Evolutionary conservation across 2,888 invertebrate species (phyloP).

Genomic region (Polyommatus iphigenia): DNA sequence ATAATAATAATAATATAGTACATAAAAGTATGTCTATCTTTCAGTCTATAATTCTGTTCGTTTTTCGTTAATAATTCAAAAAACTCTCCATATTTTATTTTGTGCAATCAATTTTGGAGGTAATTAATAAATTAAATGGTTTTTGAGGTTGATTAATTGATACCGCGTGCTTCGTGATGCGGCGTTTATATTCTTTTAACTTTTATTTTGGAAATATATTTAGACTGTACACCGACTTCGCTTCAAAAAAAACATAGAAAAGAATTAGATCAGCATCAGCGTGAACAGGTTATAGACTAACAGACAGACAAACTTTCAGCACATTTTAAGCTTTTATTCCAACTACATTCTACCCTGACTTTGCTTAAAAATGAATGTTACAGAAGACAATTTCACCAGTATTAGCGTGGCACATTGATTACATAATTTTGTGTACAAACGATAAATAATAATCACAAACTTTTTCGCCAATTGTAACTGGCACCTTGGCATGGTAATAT

Average conservation of each 20-base stretch:
- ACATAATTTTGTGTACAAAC: too few relatives aligned
- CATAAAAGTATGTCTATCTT: too few relatives aligned
- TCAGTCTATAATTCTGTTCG: too few relatives aligned
- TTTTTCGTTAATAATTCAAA: background rate
- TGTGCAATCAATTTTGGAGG: background rate
- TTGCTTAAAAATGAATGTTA: too few relatives aligned
- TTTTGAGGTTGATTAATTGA: constrained; percentile 5
- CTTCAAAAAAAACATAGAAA: background rate
- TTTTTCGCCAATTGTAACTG: too few relatives aligned
- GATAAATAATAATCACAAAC: too few relatives aligned
- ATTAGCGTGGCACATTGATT: too few relatives aligned
- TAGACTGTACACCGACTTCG: background rate
- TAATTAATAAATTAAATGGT: background rate
- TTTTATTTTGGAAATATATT: background rate
- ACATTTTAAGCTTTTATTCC: background rate
- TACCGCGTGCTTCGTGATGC: background rate
- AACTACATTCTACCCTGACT: background rate
- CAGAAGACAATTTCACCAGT: too few relatives aligned
- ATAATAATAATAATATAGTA: too few relatives aligned
- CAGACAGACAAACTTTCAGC: too few relatives aligned
- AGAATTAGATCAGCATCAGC: background rate
- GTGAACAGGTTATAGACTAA: too few relatives aligned
- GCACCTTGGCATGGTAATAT: too few relatives aligned
- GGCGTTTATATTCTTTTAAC: background rate
- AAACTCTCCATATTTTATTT: background rate